Conservation (phyloP, 2,888 invertebrate species). For the Keiferia lycopersicella region DNA sequence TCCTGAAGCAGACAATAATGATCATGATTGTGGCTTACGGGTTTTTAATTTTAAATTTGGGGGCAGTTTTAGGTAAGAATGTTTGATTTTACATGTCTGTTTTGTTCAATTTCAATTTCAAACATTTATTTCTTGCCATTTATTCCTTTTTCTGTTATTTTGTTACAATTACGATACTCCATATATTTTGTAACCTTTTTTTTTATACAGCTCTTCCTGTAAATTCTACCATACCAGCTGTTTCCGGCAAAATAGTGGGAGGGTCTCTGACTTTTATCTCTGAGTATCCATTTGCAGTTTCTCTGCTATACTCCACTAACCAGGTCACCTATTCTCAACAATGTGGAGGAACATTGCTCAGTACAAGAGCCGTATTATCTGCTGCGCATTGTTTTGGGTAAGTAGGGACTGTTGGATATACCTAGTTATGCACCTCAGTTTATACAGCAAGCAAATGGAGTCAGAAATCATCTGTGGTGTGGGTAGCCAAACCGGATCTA, state of each 20-base stretch:
- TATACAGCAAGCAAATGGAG: too few relatives aligned
- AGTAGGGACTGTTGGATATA: conserved; percentile 26
- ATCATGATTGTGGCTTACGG: too few relatives aligned
- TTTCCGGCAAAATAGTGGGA: conserved; percentile 21
- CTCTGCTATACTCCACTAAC: conserved; percentile 31
- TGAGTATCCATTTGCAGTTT: conserved; percentile 32
- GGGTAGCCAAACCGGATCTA: too few relatives aligned
- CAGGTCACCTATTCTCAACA: conserved; percentile 28
- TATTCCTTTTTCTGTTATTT: not conserved
- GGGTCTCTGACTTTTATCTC: conserved; percentile 16
- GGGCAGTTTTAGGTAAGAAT: too few relatives aligned
- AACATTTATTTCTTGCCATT: not conserved
- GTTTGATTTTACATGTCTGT: too few relatives aligned
- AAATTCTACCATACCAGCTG: not conserved
- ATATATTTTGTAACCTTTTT: not conserved
- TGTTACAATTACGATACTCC: too few relatives aligned
- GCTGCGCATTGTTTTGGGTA: conserved; percentile 41
- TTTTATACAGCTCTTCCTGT: not conserved
- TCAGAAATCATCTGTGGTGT: too few relatives aligned
- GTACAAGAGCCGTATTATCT: conserved; percentile 37
- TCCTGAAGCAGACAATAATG: too few relatives aligned
- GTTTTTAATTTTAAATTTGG: not conserved
- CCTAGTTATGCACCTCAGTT: not conserved
- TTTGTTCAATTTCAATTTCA: too few relatives aligned
- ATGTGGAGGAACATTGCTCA: conserved; percentile 42